These are phyloP conservation scores for Escarpia spicata DNA, from an alignment of 2,888 invertebrate species.

Conservation along the genomic window DNA sequence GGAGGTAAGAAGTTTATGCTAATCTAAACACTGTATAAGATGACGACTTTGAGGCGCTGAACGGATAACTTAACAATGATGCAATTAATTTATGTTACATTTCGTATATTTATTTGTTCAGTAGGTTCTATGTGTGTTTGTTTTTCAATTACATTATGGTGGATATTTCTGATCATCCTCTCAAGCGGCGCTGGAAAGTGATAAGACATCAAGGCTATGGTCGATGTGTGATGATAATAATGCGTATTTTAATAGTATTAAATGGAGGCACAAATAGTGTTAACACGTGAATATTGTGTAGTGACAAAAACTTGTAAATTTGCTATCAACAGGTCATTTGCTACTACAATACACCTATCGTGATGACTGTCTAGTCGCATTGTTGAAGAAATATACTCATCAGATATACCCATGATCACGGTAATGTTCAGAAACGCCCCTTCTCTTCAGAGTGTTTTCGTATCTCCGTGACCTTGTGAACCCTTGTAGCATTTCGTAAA, in stretches of 20 bases:
- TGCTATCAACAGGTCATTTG: too few relatives aligned
- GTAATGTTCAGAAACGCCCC: background rate
- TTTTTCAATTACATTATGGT: too few relatives aligned
- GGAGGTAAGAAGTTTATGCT: constrained; percentile 13
- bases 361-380: background rate
- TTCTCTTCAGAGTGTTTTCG: background rate
- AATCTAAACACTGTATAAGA: background rate
- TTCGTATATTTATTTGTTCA: too few relatives aligned
- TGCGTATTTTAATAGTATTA: too few relatives aligned
- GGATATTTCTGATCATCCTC: too few relatives aligned
- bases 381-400: background rate
- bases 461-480: background rate
- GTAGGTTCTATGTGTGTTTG: too few relatives aligned
- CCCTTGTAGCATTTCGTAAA: background rate
- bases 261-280: too few relatives aligned
- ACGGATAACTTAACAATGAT: background rate
- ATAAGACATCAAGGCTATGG: too few relatives aligned
- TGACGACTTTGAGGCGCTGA: background rate
- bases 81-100: background rate
- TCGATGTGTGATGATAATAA: too few relatives aligned
- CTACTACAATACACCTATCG: background rate
- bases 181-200: too few relatives aligned
- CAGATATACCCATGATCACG: background rate
- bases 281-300: too few relatives aligned
- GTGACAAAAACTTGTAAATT: too few relatives aligned